Evolutionary conservation across 2,797 vertebrate species (phyloP).

Genomic region (Arnoldichthys spilopterus): DNA sequence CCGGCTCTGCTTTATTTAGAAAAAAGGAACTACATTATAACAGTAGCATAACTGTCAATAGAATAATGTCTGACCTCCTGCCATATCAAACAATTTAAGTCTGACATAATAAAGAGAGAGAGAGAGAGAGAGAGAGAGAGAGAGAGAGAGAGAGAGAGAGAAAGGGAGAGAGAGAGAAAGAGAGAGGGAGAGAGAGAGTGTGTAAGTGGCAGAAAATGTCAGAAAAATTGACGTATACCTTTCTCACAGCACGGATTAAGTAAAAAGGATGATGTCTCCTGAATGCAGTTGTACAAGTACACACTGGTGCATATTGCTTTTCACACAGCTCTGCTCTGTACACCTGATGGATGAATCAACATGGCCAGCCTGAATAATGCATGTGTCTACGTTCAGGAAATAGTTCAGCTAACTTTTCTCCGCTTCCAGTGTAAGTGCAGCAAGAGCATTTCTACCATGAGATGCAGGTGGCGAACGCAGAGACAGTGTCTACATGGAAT

Average conservation of each 20-base stretch:
- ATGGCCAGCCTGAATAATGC: conserved; percentile 41
- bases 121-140: conserved; percentile 13
- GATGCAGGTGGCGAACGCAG: neutral
- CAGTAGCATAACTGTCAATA: conserved; percentile 40
- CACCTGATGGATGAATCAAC: conserved; percentile 35
- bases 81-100: neutral
- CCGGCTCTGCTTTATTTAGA: neutral
- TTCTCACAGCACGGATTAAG: conserved; percentile 7
- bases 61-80: conserved; percentile 34
- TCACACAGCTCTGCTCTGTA: conserved; percentile 4
- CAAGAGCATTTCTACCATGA: neutral
- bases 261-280: neutral
- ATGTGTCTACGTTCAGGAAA: conserved; percentile 34
- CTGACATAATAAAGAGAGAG: conserved; percentile 18
- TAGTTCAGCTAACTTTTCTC: conserved; percentile 36
- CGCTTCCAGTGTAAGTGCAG: neutral
- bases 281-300: conserved; percentile 6
- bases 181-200: neutral
- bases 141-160: conserved; percentile 11
- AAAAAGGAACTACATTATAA: neutral
- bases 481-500: neutral
- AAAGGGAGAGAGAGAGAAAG: conserved; percentile 11
- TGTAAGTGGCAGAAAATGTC: neutral
- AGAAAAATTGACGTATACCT: neutral
- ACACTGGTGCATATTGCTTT: neutral